Evolutionary conservation across 2,113 vertebrate species (phyloP), one percentile per base, ranked within the genome.

Genomic region (Limnothrissa miodon): DNA sequence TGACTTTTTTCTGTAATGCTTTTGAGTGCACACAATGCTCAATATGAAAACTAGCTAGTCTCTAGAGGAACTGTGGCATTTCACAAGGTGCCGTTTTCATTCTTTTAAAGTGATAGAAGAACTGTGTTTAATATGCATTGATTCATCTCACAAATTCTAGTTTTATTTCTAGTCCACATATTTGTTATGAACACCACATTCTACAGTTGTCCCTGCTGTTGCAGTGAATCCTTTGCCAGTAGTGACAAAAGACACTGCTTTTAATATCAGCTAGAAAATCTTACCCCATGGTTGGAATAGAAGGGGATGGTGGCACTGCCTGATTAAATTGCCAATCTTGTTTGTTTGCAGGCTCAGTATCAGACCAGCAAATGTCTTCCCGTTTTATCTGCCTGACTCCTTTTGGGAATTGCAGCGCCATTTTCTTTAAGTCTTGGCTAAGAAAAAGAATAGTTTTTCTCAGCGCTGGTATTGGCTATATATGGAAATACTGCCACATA

Each of bases 181-280:
- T 66, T 66, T 66, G 11, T 33, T 66, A 66, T 66, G 59, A 66
- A 9, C 15, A 25, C 59, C 59, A 33, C 25, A 25, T 66, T 11
- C 59, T 33, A 10, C 59, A 33, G 59, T 66, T 66, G 59, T 66
- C 13, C 8, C 59, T 66, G 59, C 51, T 23, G 59, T 9, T 9
- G 59, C 29, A 33, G 59, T 66, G 29, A 66, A 66, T 66, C 59
- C 59, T 66, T 33, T 66, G 59, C 59, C 59, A 66, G 59, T 15
- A 66, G 25, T 66, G 59, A 66, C 33, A 66, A 66, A 66, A 66
- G 59, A 33, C n/a, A 33, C 59, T 66, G 59, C 59, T 66, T 66
- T 66, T 66, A 66, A 66, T 66, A 66, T 66, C 25, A 13, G 59
- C 9, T n/a, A 66, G 59, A 33, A 66, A 66, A 66, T 66, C 59